Conservation (phyloP, 2,888 invertebrate genomes). For the Morpho deidamia region DNA sequence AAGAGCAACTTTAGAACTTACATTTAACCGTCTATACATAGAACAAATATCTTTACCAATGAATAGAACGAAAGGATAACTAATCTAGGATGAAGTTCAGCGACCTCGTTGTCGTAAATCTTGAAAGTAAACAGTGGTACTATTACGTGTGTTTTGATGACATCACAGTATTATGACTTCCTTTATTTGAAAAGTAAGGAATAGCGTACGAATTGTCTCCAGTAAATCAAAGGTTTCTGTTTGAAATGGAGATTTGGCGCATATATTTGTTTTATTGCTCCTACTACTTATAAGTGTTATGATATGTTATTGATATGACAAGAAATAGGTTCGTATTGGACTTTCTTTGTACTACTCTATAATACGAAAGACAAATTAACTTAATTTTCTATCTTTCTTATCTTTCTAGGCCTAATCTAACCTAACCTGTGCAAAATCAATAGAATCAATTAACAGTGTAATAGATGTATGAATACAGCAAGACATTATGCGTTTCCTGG, state of each 20-base stretch:
- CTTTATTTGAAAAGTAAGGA: conserved; percentile 21
- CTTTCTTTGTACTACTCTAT: background rate
- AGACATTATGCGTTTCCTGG: too few species aligned
- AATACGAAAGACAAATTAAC: background rate
- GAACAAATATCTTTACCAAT: conserved; percentile 31
- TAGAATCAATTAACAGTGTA: too few species aligned
- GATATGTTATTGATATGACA: background rate
- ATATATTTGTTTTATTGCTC: conserved; percentile 8
- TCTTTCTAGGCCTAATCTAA: too few species aligned
- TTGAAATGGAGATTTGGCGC: conserved; percentile 5
- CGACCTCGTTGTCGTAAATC: conserved; percentile 25
- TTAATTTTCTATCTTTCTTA: too few species aligned
- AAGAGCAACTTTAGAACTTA: conserved; percentile 22
- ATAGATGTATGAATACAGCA: too few species aligned
- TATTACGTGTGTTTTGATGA: conserved; percentile 24
- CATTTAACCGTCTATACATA: conserved; percentile 30
- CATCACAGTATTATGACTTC: conserved; percentile 23
- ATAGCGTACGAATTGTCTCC: conserved; percentile 11
- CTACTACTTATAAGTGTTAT: background rate
- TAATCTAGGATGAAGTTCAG: conserved; percentile 22
- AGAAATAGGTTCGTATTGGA: background rate
- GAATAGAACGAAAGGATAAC: conserved; percentile 22
- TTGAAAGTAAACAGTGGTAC: conserved; percentile 22
- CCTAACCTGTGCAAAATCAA: too few species aligned
- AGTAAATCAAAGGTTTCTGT: conserved; percentile 10